A percentile compares a stretch with the other conserved stretches of the same genome.
Evolutionary conservation across 2,797 vertebrate species (phyloP).

Genomic region (Labeo calbasu): DNA sequence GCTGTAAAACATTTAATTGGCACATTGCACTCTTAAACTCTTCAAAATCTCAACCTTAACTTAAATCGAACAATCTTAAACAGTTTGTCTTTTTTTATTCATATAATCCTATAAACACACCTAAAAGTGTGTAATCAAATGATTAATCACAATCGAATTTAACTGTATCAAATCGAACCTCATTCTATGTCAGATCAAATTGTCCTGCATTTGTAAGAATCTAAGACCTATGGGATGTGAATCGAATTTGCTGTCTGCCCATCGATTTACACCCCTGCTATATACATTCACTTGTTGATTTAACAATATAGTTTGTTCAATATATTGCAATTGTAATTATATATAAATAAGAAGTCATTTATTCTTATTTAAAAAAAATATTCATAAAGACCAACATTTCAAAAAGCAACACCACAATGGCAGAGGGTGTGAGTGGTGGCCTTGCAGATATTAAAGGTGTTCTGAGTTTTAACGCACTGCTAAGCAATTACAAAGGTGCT

Average conservation of each 20-base stretch:
- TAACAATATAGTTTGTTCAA: neutral
- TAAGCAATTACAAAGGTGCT: conserved; percentile 1
- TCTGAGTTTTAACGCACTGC: neutral
- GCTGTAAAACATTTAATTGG: too few species aligned
- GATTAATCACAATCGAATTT: neutral
- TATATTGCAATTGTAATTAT: neutral
- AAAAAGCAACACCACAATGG: neutral
- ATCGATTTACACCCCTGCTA: neutral
- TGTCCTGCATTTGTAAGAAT: neutral
- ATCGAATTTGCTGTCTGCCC: neutral
- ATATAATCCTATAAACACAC: too few species aligned
- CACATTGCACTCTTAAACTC: neutral
- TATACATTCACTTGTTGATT: neutral
- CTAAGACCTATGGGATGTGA: neutral
- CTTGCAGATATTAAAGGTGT: neutral
- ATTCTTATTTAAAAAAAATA: neutral
- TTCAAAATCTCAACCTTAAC: neutral
- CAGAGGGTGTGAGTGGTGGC: neutral
- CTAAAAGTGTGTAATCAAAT: too few species aligned
- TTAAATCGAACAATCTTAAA: too few species aligned
- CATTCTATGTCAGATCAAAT: neutral
- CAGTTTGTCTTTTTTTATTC: too few species aligned
- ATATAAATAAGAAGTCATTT: neutral
- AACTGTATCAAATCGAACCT: neutral
- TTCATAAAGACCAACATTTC: neutral